phyloP scores from a whole-genome alignment of 2,113 vertebrate species.

The Onychostruthus taczanowskii region DNA sequence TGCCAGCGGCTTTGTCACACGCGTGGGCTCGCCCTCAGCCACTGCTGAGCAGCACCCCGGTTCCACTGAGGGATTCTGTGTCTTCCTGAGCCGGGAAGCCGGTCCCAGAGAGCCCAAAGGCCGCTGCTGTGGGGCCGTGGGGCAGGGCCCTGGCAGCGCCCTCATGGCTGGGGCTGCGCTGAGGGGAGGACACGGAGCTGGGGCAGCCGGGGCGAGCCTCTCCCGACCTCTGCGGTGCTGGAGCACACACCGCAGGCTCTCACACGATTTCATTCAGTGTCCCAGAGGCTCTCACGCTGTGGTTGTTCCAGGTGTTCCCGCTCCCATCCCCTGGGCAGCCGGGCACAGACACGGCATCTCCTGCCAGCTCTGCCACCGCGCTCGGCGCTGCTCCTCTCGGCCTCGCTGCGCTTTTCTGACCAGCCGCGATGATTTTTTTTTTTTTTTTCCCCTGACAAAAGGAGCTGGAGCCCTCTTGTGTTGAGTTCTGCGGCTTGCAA shows the following conservation, averaged over 20 bases:
- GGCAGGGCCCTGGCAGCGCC: accelerated
- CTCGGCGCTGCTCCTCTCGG: not conserved
- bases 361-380: not conserved
- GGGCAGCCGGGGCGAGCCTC: not conserved
- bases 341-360: not conserved
- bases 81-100: not conserved
- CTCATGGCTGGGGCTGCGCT: accelerated
- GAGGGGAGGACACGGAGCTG: not conserved
- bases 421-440: not conserved
- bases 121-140: accelerated
- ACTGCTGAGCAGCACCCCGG: not conserved
- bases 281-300: accelerated
- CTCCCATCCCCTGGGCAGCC: not conserved
- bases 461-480: conserved; percentile 57
- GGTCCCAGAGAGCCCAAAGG: not conserved
- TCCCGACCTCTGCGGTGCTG: not conserved
- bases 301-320: not conserved
- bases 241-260: not conserved
- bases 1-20: not conserved
- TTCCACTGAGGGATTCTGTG: not conserved
- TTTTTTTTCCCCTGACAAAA: not conserved
- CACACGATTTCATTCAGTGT: not conserved
- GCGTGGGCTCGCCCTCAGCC: not conserved
- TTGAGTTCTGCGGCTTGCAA: not conserved
- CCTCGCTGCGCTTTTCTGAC: not conserved